Percentiles rank a stretch among this genome's conserved stretches.
Evolutionary conservation across 1,140 invertebrate species (phyloP).

Genomic region (Eumeta japonica): DNA sequence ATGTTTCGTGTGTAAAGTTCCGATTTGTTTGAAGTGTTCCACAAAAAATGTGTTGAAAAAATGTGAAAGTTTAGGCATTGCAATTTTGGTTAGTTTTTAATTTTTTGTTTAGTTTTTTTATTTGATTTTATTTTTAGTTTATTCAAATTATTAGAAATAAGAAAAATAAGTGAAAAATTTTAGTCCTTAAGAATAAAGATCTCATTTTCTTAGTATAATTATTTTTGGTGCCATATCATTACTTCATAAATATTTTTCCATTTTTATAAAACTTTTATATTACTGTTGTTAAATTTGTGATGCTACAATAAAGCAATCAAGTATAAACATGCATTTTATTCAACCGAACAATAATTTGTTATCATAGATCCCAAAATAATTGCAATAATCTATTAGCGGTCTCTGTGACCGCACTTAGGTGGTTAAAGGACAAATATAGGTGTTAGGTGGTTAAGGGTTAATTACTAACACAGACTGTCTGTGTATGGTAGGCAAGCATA

Average conservation of each 20-base stretch:
- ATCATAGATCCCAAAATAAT: constrained; percentile 1
- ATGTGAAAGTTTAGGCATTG: not conserved
- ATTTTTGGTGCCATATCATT: not conserved
- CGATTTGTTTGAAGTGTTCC: not conserved
- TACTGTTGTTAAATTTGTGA: not conserved
- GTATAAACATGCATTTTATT: not conserved
- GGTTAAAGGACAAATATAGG: not conserved
- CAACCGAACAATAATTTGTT: not conserved
- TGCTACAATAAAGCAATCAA: not conserved
- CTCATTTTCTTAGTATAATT: not conserved
- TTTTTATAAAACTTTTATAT: constrained; percentile 1
- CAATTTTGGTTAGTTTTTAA: not conserved
- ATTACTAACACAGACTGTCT: too few species aligned
- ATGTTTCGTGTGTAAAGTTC: not conserved
- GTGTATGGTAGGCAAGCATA: too few species aligned
- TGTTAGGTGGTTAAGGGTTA: not conserved
- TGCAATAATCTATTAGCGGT: not conserved
- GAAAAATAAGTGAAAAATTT: constrained; percentile 1
- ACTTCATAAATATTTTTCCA: not conserved
- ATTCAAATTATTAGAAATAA: constrained; percentile 1
- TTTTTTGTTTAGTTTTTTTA: constrained; percentile 1
- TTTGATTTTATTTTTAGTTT: constrained; percentile 1
- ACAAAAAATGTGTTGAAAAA: not conserved
- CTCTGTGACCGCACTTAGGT: not conserved
- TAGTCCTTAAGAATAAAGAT: not conserved